Conservation (phyloP, 2,797 vertebrate genomes). For the Sebastes taczanowskii region DNA sequence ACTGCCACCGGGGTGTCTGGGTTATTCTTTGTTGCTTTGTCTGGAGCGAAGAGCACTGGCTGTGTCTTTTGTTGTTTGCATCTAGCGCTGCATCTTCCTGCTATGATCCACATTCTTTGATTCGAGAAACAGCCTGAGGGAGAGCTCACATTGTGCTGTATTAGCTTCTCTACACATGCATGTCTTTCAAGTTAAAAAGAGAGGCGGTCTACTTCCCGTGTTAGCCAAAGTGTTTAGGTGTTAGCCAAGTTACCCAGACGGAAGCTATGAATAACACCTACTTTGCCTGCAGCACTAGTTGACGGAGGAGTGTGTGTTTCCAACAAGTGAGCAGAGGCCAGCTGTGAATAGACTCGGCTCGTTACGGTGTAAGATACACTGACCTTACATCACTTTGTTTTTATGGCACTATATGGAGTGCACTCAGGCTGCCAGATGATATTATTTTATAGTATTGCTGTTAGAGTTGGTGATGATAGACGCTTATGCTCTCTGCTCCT, state of each 20-base stretch:
- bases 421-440: not conserved
- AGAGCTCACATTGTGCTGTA: not conserved
- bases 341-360: constrained; percentile 32
- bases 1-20: not conserved
- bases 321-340: not conserved
- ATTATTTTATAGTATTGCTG: not conserved
- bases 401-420: not conserved
- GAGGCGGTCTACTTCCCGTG: not conserved
- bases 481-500: not conserved
- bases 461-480: not conserved
- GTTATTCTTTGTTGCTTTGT: not conserved
- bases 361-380: constrained; percentile 8
- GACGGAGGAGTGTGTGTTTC: constrained; percentile 1
- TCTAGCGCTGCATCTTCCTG: not conserved
- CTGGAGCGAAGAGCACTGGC: not conserved
- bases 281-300: constrained; percentile 24
- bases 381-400: constrained; percentile 15
- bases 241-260: constrained; percentile 20
- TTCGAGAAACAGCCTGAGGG: not conserved
- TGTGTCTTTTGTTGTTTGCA: not conserved
- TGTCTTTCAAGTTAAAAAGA: not conserved
- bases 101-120: not conserved
- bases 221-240: constrained; percentile 51
- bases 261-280: constrained; percentile 50
- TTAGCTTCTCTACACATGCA: not conserved